A percentile compares a stretch with the other conserved stretches of the same genome.
These are phyloP conservation scores for Molossus alvarezi DNA, from an alignment of 2,797 vertebrate species.

Conservation along the genomic window DNA sequence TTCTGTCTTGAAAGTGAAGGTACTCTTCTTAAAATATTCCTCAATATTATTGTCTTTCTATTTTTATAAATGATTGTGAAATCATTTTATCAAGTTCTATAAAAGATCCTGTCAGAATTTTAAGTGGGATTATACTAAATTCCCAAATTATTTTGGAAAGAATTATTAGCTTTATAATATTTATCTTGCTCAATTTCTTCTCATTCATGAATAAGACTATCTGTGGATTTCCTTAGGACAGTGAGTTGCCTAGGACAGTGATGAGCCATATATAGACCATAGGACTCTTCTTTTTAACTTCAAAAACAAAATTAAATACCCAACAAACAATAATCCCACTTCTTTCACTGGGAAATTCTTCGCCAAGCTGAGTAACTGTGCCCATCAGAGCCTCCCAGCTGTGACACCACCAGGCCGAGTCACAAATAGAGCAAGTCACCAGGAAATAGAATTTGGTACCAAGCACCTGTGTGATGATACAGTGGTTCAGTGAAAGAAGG, in stretches of 20 bases:
- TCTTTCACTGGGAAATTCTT: neutral
- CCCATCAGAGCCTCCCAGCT: neutral
- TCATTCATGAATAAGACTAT: slow-evolving; percentile 25
- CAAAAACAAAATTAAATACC: slow-evolving; percentile 67
- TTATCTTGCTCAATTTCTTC: slow-evolving; percentile 54
- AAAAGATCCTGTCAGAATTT: slow-evolving; percentile 73
- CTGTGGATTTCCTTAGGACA: neutral
- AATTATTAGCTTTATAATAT: slow-evolving; percentile 27
- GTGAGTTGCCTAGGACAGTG: neutral
- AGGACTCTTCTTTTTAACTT: slow-evolving; percentile 17
- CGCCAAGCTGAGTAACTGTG: neutral
- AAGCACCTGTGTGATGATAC: neutral
- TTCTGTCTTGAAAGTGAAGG: slow-evolving; percentile 5
- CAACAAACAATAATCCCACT: neutral
- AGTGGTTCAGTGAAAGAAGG: neutral
- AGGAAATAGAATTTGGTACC: slow-evolving; percentile 16
- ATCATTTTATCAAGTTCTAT: slow-evolving; percentile 66
- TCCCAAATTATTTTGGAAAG: slow-evolving; percentile 47
- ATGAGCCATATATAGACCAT: neutral
- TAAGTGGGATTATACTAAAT: slow-evolving; percentile 68
- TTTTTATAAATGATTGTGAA: slow-evolving; percentile 71
- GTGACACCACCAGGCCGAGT: neutral
- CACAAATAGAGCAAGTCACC: neutral
- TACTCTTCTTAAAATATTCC: slow-evolving; percentile 66
- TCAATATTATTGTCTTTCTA: slow-evolving; percentile 66